Percentiles rank a stretch among this genome's conserved stretches.
Conservation (phyloP, 2,888 invertebrate genomes). For the Dryomyza anilis region DNA sequence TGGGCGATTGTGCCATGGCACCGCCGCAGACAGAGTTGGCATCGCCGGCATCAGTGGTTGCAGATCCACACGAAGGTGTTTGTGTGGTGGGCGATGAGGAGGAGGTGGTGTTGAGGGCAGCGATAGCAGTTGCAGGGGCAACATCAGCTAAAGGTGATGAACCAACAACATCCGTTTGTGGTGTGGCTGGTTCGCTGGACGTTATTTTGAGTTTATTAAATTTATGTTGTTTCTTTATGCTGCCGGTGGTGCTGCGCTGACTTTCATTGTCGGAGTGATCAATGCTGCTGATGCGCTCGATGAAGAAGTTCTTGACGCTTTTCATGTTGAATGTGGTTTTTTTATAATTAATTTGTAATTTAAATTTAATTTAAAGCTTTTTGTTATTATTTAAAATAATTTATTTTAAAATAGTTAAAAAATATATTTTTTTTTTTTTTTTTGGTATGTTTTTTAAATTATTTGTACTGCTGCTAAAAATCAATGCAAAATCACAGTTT, state of each 20-base stretch:
- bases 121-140: background rate
- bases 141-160: conserved; percentile 31
- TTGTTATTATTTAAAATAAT: background rate
- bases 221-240: conserved; percentile 35
- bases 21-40: background rate
- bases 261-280: conserved; percentile 43
- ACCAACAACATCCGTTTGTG: conserved; percentile 29
- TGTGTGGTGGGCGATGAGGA: background rate
- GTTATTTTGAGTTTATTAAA: conserved; percentile 34
- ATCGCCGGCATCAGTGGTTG: background rate
- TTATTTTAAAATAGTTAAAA: background rate
- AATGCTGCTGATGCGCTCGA: conserved; percentile 58
- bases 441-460: background rate
- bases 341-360: background rate
- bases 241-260: conserved; percentile 5
- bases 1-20: conserved; percentile 5
- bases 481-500: conserved; percentile 17
- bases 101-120: background rate
- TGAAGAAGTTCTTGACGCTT: conserved; percentile 59
- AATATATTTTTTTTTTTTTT: background rate
- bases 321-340: conserved; percentile 46
- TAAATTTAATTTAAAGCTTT: background rate
- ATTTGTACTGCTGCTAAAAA: conserved; percentile 6
- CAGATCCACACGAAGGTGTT: background rate
- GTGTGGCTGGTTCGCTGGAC: conserved; percentile 17